These are phyloP conservation scores for Centropus unirufus DNA, from an alignment of 2,113 vertebrate genomes.

Conservation along the genomic window DNA sequence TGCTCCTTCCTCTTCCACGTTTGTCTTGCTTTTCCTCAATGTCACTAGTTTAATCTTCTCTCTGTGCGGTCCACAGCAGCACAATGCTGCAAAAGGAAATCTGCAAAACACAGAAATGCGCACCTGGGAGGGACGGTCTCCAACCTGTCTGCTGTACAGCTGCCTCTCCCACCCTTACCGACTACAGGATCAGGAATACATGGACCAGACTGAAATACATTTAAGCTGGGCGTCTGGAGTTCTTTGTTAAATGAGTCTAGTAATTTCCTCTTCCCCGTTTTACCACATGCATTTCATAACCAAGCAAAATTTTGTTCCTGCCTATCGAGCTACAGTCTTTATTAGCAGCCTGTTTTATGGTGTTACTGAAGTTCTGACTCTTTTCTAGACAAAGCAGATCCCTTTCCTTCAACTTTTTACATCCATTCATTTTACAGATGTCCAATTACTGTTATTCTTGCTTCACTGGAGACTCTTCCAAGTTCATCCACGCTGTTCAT, in stretches of 20 bases:
- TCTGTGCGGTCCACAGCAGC: not conserved
- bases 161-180: not conserved
- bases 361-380: not conserved
- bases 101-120: not conserved
- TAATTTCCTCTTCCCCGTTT: constrained; percentile 2
- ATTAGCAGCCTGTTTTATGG: not conserved
- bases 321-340: not conserved
- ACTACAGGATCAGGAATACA: not conserved
- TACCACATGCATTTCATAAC: not conserved
- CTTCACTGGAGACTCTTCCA: not conserved
- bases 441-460: not conserved
- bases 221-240: not conserved
- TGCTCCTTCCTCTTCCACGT: not conserved
- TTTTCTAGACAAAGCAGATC: not conserved
- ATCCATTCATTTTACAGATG: not conserved
- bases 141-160: not conserved
- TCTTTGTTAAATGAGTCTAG: not conserved
- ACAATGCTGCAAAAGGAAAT: not conserved
- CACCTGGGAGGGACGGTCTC: not conserved
- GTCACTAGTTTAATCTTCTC: not conserved
- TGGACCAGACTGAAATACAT: not conserved
- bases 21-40: not conserved
- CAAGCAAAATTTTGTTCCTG: not conserved
- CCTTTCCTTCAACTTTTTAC: not conserved
- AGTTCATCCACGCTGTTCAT: not conserved